Evolutionary conservation across 2,113 vertebrate species (phyloP).

Genomic region (Petroica traversi): DNA sequence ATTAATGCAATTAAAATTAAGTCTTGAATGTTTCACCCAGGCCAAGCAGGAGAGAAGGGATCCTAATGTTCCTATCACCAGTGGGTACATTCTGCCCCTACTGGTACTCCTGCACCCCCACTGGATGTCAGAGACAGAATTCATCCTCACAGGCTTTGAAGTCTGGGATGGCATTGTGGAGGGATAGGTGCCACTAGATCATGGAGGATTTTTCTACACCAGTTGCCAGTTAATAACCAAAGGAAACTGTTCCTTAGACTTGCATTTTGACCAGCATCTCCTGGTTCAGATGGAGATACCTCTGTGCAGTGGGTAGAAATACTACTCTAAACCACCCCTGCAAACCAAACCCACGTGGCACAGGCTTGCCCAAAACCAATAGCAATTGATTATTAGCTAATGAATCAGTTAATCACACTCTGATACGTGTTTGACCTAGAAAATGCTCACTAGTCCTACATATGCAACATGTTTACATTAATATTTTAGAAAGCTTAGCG

Average conservation of each 20-base stretch:
- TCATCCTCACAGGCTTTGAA: not conserved
- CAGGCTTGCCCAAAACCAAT: not conserved
- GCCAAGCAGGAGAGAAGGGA: not conserved
- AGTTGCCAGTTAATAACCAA: not conserved
- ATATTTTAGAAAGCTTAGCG: not conserved
- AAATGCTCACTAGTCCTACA: not conserved
- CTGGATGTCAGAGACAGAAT: not conserved
- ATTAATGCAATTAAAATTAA: not conserved
- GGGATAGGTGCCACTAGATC: not conserved
- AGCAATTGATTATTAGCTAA: not conserved
- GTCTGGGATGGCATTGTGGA: not conserved
- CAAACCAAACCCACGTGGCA: not conserved
- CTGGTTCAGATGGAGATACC: not conserved
- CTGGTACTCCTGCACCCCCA: not conserved
- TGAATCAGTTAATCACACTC: not conserved
- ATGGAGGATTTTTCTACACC: not conserved
- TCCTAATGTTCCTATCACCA: not conserved
- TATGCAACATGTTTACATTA: not conserved
- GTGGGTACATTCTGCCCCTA: not conserved
- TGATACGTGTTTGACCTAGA: not conserved
- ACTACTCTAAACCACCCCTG: accelerated
- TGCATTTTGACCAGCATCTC: not conserved
- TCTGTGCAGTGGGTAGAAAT: not conserved
- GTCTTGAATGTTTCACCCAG: not conserved
- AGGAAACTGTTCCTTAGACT: not conserved